Base-by-base conservation (phyloP, 2,797 vertebrate genomes). In the Sebastiscus tertius region DNA sequence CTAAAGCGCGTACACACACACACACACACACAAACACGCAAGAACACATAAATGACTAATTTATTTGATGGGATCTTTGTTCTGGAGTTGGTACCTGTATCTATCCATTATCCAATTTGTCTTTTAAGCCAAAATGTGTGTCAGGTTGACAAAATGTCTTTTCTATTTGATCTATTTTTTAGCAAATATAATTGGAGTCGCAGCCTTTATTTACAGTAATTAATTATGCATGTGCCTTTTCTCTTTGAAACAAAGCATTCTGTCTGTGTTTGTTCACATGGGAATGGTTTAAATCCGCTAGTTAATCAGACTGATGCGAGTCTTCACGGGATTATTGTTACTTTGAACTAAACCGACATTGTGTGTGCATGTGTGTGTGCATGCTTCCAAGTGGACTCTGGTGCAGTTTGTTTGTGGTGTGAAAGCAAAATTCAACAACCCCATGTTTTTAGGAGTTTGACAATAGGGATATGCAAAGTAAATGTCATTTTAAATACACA, bases 131-230 rank as follows among this genome's bases (percentile, higher is more conserved):
- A 62, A 74, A 75, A 59, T 49, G 14, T 55, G 46, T 80, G 73
- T 85, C 80, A 85, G 34, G 60, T 73, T 80, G 81, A 69, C 75
- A 79, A 63, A 75, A 77, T 79, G n/a, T 1, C 66, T 83, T 86
- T 85, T 77, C 9, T 59, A 77, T 91, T 87, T 89, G 83, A 90
- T 89, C 59, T 75, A 63, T 77, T 84, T 85, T 83, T 59, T 83
- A 52, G 55, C 67, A 72, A 84, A 73, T 74, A 79, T 81, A 90
- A 89, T 79, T 78, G 61, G 70, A 92, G 78, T 88, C 60, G 14
- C 67, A 83, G 82, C 75, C 72, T 87, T 81, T 91, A 87, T 89
- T 91, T 90, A 73, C 75, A 46, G 33, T 71, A 62, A 84, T 89
- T 84, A 84, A 92, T 86, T 88, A 87, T 89, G 77, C 36, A 85